Conservation (phyloP, 2,113 vertebrate species). For the Struthio camelus region DNA sequence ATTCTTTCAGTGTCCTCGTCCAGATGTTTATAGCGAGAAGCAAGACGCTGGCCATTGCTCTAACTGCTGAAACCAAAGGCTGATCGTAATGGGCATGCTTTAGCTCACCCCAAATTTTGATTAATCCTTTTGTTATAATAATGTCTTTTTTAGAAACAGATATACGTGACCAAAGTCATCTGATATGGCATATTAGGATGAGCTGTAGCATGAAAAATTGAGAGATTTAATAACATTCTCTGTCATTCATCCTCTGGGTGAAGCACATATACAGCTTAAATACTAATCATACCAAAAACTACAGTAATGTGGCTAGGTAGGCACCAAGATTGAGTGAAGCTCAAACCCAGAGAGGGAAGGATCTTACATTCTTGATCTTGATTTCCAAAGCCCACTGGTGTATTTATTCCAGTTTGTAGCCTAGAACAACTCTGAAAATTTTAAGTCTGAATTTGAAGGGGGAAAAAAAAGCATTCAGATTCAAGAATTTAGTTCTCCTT, state of each 20-base stretch:
- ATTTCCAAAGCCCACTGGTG: not conserved
- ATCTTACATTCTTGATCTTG: not conserved
- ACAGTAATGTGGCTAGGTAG: fast-evolving
- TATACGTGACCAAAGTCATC: not conserved
- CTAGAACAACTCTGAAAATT: not conserved
- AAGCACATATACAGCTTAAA: not conserved
- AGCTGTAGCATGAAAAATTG: not conserved
- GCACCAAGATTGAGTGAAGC: not conserved
- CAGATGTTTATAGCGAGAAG: conserved; percentile 53
- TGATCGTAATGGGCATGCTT: not conserved
- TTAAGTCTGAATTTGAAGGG: not conserved
- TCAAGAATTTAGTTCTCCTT: not conserved
- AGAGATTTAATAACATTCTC: not conserved
- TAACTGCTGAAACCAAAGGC: conserved; percentile 46
- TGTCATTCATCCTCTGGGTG: not conserved
- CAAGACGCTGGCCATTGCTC: conserved; percentile 22
- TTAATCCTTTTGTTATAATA: conserved; percentile 30
- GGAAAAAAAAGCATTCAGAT: not conserved
- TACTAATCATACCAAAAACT: not conserved
- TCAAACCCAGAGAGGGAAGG: not conserved
- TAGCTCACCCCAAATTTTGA: not conserved
- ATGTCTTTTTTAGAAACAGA: not conserved
- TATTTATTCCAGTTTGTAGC: not conserved
- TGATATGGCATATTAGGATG: not conserved
- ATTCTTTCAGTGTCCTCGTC: conserved; percentile 54